These are phyloP conservation scores for Ichneumoninae sp. DNA, from an alignment of 2,888 invertebrate species.

Conservation along the genomic window DNA sequence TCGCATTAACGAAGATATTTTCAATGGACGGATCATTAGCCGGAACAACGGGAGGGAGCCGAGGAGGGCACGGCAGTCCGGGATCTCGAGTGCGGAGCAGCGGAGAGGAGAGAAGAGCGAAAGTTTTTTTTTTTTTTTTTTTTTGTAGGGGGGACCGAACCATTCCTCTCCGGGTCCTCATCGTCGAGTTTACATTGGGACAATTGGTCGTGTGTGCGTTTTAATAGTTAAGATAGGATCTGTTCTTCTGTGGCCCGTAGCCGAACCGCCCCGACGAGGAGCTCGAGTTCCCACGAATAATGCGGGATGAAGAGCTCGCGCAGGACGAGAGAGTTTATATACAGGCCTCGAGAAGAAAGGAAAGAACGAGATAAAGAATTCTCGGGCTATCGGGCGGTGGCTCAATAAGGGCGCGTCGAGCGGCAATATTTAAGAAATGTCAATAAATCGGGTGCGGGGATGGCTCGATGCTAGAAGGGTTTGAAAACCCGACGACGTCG, in stretches of 20 bases:
- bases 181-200: constrained; percentile 61
- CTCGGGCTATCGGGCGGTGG: constrained; percentile 39
- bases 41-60: constrained; percentile 59
- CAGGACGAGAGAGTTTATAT: constrained; percentile 50
- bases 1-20: constrained; percentile 73
- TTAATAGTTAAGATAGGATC: constrained; percentile 65
- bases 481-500: constrained; percentile 55
- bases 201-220: constrained; percentile 66
- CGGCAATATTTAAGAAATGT: constrained; percentile 82
- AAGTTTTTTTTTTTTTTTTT: constrained; percentile 54
- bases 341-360: constrained; percentile 55
- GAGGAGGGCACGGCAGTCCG: constrained; percentile 35
- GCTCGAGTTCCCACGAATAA: constrained; percentile 62
- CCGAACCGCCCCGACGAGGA: constrained; percentile 15
- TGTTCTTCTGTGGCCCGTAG: constrained; percentile 25
- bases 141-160: constrained; percentile 54
- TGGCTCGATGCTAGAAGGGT: constrained; percentile 67
- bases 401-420: constrained; percentile 74
- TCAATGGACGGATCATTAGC: constrained; percentile 77
- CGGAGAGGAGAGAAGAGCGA: constrained; percentile 53
- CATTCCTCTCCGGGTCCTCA: constrained; percentile 39
- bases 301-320: constrained; percentile 51
- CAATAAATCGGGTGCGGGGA: constrained; percentile 77
- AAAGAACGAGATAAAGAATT: constrained; percentile 60
- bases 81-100: constrained; percentile 51